Percentiles rank a stretch among this genome's conserved stretches.
Evolutionary conservation across 2,113 vertebrate genomes (phyloP).

Genomic region (Corydoras maculifer): DNA sequence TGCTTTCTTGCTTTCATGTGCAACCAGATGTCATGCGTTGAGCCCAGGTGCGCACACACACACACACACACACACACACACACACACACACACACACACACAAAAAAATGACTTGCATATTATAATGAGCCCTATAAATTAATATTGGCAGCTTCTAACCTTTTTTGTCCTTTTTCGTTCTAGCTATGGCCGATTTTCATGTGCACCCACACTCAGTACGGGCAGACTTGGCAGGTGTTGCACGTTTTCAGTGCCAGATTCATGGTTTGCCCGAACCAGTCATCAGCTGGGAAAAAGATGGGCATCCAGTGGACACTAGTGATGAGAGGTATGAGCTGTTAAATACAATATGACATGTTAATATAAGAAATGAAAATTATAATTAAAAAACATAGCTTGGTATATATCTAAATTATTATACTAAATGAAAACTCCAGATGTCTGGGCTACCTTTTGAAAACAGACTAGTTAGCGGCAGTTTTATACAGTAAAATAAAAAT

Average conservation of each 20-base stretch:
- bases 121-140: not conserved
- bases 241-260: conserved; percentile 95
- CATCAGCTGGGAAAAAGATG: conserved; percentile 94
- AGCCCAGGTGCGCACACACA: not conserved
- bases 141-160: not conserved
- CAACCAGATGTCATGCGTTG: not conserved
- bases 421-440: too few species aligned
- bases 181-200: conserved; percentile 93
- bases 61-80: conserved; percentile 1
- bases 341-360: too few species aligned
- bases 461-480: too few species aligned
- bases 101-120: not conserved
- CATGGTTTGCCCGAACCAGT: conserved; percentile 87
- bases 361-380: too few species aligned
- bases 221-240: conserved; percentile 83
- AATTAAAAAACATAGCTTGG: too few species aligned
- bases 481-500: too few species aligned
- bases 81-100: conserved; percentile 14
- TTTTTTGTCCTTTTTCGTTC: not conserved
- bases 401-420: too few species aligned
- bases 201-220: conserved; percentile 81
- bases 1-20: too few species aligned
- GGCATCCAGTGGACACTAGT: conserved; percentile 73
- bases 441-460: too few species aligned
- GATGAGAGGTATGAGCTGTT: conserved; percentile 75